Base-by-base conservation (phyloP, 1,140 invertebrate species). In the Lineus longissimus region DNA sequence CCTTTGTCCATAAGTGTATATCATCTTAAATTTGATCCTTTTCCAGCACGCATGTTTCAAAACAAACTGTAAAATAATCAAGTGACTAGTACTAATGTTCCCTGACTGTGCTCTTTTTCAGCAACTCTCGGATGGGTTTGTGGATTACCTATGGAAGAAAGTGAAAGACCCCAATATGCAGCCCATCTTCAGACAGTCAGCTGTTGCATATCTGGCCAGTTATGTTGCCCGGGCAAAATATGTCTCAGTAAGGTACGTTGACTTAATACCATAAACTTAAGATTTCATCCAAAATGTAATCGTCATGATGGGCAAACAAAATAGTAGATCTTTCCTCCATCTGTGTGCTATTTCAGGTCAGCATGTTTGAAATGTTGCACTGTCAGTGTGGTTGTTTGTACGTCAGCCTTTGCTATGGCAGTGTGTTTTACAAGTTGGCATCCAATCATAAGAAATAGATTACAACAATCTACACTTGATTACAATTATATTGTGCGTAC, bases 71-170 rank as follows among this genome's bases (percentile, higher is more conserved):
- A n/a, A n/a, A n/a, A n/a, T n/a, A n/a, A n/a, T n/a, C n/a, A n/a
- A n/a, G n/a, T n/a, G n/a, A n/a, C n/a, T n/a, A n/a, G n/a, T n/a
- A n/a, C n/a, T n/a, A n/a, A n/a, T n/a, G n/a, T n/a, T n/a, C n/a
- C n/a, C n/a, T n/a, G n/a, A n/a, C n/a, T n/a, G n/a, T n/a, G n/a
- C n/a, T n/a, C n/a, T n/a, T n/a, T 73, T 73, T 59, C 68, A 79
- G 76, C 59, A 66, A 27, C 65, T 93, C 30, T 78, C 83, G 11
- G 88, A 90, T 69, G 84, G 83, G 13, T 91, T 92, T 77, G 71
- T 91, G n/a, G 84, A 85, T 55, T 87, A 85, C 73, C 78, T 93
- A 2, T 94, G 91, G 90, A 85, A 86, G 57, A 91, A 90, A 81
- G 86, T 91, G 43, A 85, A 84, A 47, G 83, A 89, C 79, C 86